Evolutionary conservation across 2,888 invertebrate species (phyloP).

Genomic region (Brenthis daphne): DNA sequence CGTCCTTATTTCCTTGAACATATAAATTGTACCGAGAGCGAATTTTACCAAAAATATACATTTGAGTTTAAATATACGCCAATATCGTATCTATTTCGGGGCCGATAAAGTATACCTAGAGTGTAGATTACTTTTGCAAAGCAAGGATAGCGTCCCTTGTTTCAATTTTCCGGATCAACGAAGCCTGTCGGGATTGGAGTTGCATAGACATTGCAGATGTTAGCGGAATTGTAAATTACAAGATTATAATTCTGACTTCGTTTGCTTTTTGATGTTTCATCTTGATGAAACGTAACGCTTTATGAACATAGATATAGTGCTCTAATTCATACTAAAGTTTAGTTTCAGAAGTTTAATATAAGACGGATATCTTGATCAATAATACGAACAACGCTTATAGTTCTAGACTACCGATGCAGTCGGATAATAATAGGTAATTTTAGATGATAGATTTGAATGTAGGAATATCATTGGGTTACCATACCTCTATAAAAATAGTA

Average conservation of each 20-base stretch:
- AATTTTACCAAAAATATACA: neutral
- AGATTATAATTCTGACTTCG: conserved; percentile 10
- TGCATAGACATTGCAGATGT: conserved; percentile 56
- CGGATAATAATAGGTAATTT: too few species aligned
- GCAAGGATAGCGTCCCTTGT: conserved; percentile 50
- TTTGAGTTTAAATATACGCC: conserved; percentile 9
- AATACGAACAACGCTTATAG: too few species aligned
- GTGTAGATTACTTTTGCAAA: conserved; percentile 28
- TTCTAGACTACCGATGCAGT: too few species aligned
- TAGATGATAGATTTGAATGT: too few species aligned
- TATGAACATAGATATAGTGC: neutral
- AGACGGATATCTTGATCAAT: too few species aligned
- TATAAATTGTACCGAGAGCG: conserved; percentile 1
- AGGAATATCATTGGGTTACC: too few species aligned
- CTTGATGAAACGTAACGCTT: conserved; percentile 1
- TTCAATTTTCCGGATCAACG: conserved; percentile 77
- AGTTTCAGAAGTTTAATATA: neutral
- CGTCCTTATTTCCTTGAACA: neutral
- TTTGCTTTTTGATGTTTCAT: conserved; percentile 1
- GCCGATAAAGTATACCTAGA: conserved; percentile 26
- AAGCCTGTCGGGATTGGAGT: conserved; percentile 60
- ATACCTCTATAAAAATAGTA: too few species aligned
- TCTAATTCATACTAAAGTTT: neutral
- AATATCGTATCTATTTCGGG: conserved; percentile 33
- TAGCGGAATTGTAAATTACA: conserved; percentile 47